Conservation (phyloP, 2,888 invertebrate genomes). For the Cyrtodaria siliqua region DNA sequence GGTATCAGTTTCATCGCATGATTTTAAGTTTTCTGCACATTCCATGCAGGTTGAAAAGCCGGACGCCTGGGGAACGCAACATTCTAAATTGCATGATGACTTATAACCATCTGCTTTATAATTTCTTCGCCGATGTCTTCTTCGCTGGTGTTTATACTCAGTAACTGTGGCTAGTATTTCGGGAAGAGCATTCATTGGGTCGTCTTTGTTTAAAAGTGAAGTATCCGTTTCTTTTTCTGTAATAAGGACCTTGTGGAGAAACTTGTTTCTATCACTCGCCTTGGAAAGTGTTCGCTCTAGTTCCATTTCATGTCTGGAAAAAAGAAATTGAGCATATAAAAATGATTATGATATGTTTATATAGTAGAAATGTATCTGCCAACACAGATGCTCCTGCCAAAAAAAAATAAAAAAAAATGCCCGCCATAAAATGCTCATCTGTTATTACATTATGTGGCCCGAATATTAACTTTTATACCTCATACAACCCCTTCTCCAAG, state of each 20-base stretch:
- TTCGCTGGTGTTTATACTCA: constrained; percentile 3
- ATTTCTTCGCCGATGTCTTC: constrained; percentile 7
- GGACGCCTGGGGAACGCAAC: constrained; percentile 31
- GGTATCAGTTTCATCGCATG: background rate
- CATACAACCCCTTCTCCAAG: too few relatives aligned
- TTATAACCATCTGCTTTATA: constrained; percentile 31
- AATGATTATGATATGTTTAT: too few relatives aligned
- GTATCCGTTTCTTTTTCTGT: constrained; percentile 45
- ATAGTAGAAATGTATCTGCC: too few relatives aligned
- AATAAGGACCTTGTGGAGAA: constrained; percentile 68
- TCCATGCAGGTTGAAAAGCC: constrained; percentile 7
- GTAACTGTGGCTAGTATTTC: constrained; percentile 70
- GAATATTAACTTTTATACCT: too few relatives aligned
- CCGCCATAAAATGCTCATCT: too few relatives aligned
- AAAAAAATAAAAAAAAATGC: too few relatives aligned
- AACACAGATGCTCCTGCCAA: too few relatives aligned
- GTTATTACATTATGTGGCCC: too few relatives aligned
- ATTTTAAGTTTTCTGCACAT: constrained; percentile 7
- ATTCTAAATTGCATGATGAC: constrained; percentile 50
- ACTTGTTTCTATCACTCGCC: constrained; percentile 43
- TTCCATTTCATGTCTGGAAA: constrained; percentile 79
- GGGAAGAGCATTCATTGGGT: constrained; percentile 78
- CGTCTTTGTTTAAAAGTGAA: constrained; percentile 53
- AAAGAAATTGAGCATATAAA: too few relatives aligned
- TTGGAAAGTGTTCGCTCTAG: constrained; percentile 70